phyloP scores from a whole-genome alignment of 1,140 invertebrate species.

The Frieseomelitta varia region DNA sequence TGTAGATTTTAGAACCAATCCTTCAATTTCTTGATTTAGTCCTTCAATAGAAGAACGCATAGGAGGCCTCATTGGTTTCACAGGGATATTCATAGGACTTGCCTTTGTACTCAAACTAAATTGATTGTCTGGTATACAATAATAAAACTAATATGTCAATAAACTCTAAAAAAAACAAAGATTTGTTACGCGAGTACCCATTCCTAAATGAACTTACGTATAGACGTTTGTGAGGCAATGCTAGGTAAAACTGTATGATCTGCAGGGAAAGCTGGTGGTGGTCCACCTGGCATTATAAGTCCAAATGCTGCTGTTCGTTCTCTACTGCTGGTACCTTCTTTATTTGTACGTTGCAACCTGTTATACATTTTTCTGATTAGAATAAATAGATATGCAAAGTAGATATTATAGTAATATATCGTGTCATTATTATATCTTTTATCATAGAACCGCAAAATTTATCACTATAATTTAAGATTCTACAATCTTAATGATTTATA shows the following conservation, averaged over 20 bases:
- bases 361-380: conserved; percentile 21
- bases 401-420: neutral
- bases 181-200: neutral
- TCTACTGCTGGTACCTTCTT: conserved; percentile 81
- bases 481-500: conserved; percentile 10
- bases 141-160: conserved; percentile 29
- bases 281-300: conserved; percentile 80
- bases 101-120: conserved; percentile 82
- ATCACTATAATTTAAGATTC: neutral
- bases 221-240: conserved; percentile 80
- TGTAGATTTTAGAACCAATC: conserved; percentile 84
- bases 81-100: conserved; percentile 84
- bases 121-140: conserved; percentile 77
- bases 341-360: conserved; percentile 81
- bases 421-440: neutral
- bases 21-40: conserved; percentile 92
- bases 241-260: conserved; percentile 80
- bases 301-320: conserved; percentile 81
- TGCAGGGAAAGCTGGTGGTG: conserved; percentile 79
- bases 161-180: neutral
- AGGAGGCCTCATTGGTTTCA: conserved; percentile 85
- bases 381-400: conserved; percentile 11
- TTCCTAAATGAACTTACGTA: conserved; percentile 67
- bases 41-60: conserved; percentile 93
- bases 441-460: neutral